A percentile compares a stretch with the other conserved stretches of the same genome.
Conservation (phyloP, 2,797 vertebrate genomes). For the Chelmon rostratus region DNA sequence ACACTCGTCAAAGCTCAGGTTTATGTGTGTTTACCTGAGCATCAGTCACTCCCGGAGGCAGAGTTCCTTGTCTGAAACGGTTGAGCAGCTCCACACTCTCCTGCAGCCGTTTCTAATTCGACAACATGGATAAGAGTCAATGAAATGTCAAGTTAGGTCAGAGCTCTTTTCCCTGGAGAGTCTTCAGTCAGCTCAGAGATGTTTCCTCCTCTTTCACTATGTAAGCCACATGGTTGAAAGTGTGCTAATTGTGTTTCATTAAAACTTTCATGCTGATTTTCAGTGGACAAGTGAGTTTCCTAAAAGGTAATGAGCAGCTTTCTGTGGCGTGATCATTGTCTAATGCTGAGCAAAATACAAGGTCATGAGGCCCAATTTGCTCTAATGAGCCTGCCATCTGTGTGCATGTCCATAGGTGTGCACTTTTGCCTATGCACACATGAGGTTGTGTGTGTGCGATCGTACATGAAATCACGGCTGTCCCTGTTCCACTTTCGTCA, state of each 20-base stretch:
- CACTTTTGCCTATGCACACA: conserved; percentile 1
- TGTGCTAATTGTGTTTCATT: conserved; percentile 48
- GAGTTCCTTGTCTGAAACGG: conserved; percentile 86
- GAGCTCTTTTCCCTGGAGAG: background rate
- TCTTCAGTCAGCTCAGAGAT: background rate
- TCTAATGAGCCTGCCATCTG: conserved; percentile 71
- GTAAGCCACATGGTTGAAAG: background rate
- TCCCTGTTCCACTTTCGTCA: conserved; percentile 61
- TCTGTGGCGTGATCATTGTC: conserved; percentile 60
- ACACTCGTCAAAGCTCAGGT: background rate
- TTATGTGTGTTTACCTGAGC: conserved; percentile 85
- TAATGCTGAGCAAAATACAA: conserved; percentile 70
- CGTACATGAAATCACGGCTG: conserved; percentile 7
- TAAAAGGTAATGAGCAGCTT: conserved; percentile 74
- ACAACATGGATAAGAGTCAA: conserved; percentile 15
- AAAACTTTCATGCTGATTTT: conserved; percentile 65
- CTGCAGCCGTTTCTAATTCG: conserved; percentile 87
- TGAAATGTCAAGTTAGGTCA: background rate
- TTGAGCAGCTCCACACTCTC: conserved; percentile 90
- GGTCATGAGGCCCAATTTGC: conserved; percentile 70
- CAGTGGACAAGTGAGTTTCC: conserved; percentile 72
- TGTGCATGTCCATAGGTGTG: conserved; percentile 35
- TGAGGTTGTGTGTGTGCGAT: conserved; percentile 17
- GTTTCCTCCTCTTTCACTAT: background rate
- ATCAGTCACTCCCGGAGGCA: conserved; percentile 89